Evolutionary conservation across 2,888 invertebrate species (phyloP).

Genomic region (Dynastes tityus): DNA sequence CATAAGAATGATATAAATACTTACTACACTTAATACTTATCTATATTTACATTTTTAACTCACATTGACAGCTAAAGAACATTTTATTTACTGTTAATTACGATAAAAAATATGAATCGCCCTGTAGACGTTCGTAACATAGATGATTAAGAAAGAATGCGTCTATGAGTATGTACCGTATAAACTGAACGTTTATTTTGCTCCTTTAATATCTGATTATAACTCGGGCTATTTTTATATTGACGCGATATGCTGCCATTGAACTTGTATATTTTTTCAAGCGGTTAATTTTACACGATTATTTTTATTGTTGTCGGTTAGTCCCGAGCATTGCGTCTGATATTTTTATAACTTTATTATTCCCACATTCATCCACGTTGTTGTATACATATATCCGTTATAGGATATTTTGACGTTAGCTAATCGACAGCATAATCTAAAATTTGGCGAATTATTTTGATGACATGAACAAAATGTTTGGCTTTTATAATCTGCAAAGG

Average conservation of each 20-base stretch:
- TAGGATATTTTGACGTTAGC: no score
- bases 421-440: no score
- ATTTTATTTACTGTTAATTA: conserved; percentile 5
- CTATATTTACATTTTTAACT: no score
- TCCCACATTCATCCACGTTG: background rate
- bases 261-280: conserved; percentile 50
- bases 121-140: background rate
- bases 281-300: conserved; percentile 42
- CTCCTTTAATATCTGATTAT: conserved; percentile 50
- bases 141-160: conserved; percentile 45
- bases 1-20: no score
- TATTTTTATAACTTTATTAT: conserved; percentile 15
- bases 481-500: no score
- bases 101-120: background rate
- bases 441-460: no score
- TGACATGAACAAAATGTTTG: no score
- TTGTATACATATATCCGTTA: background rate
- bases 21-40: no score
- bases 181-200: conserved; percentile 44
- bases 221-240: conserved; percentile 50
- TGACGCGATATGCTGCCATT: conserved; percentile 52
- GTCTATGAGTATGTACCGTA: conserved; percentile 27
- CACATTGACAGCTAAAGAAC: no score
- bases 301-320: conserved; percentile 37
- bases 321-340: background rate